Evolutionary conservation across 2,797 vertebrate genomes (phyloP), one percentile per base, ranked within the genome.

Genomic region (Novumbra hubbsi): DNA sequence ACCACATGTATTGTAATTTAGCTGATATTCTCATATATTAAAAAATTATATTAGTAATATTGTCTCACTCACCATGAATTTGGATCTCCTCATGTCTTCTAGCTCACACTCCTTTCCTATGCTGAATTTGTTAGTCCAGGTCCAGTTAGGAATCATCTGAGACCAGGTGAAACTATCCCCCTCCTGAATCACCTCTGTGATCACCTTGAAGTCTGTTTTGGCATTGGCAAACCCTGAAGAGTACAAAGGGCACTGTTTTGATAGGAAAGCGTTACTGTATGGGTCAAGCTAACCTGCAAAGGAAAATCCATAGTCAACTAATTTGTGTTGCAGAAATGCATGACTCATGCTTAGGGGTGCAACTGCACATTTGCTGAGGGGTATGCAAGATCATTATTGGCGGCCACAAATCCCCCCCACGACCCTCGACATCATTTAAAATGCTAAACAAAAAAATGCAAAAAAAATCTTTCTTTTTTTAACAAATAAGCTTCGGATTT

Each of bases 121-220:
- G 0, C 88, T 93, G 87, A 98, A 98, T 0, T 49, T 88, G 76
- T 97, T 97, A 77, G 83, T 91, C 27, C 94, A 94, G 78, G 78
- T 90, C 81, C 92, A 94, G 16, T 90, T 89, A 0, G 96, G 93
- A 74, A 92, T 94, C 52, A 80, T 90, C 80, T 96, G 95, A 0
- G 92, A 92, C 95, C 96, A 98, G 27, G 84, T 93, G 88, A 97
- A 97, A 72, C 93, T 76, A 14, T 95, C 86, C 4, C 95, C 96
- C 0, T 96, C 90, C 87, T 97, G 96, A 19, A 90, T 65, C 73
- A 98, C 93, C 76, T 98, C 96, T 0, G 94, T 96, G 72, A 94
- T 27, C 62, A 94, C 93, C 88, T 96, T 97, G 81, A 93, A 89
- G 64, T 92, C 88, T 1, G 93, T 95, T 77, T 93, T 95, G 52